These are phyloP conservation scores for Microplitis mediator DNA, from an alignment of 1,140 invertebrate genomes.

Conservation along the genomic window DNA sequence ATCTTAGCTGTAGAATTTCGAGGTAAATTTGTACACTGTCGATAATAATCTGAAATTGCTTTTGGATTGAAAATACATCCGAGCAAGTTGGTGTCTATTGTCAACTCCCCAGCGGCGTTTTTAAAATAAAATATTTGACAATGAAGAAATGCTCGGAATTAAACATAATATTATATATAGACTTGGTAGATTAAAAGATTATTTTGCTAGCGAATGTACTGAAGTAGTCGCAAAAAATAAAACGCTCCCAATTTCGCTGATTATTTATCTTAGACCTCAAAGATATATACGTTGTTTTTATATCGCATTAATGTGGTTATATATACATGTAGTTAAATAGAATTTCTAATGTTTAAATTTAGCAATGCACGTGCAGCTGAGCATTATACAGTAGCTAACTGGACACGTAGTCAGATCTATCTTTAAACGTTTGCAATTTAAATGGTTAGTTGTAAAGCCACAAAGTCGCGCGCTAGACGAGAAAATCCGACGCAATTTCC, in stretches of 20 bases:
- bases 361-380: slow-evolving; percentile 1
- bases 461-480: neutral
- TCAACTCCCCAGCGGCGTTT: too few relatives aligned
- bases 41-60: too few relatives aligned
- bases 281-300: neutral
- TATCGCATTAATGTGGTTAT: neutral
- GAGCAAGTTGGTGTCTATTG: too few relatives aligned
- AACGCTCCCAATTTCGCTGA: neutral
- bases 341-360: neutral
- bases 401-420: neutral
- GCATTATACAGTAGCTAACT: neutral
- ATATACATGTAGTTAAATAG: neutral
- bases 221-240: neutral
- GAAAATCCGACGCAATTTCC: slow-evolving; percentile 5
- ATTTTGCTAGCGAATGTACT: neutral
- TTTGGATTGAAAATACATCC: too few relatives aligned
- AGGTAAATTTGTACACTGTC: too few relatives aligned
- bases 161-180: too few relatives aligned
- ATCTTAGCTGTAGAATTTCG: too few relatives aligned
- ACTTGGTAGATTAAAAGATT: too few relatives aligned
- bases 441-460: neutral
- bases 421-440: slow-evolving; percentile 13
- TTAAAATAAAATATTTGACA: too few relatives aligned
- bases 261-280: neutral
- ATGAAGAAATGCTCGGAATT: too few relatives aligned